These are phyloP conservation scores for Pristis pectinata DNA, from an alignment of 2,797 vertebrate species.

Conservation along the genomic window DNA sequence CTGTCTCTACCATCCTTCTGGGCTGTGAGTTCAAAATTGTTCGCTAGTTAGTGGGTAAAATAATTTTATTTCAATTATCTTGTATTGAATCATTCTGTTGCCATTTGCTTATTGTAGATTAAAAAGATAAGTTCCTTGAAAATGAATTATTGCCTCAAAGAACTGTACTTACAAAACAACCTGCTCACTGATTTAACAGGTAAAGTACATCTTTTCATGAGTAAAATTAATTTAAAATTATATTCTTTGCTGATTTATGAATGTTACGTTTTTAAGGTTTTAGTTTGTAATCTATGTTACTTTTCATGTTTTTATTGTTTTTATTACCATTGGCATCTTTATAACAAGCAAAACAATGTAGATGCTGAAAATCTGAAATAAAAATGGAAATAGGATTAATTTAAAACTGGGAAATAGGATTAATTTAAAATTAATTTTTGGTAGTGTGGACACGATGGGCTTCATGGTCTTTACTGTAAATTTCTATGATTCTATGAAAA, in stretches of 20 bases:
- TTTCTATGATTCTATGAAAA: background rate
- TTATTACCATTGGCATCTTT: background rate
- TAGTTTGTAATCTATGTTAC: constrained; percentile 18
- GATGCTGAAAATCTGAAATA: background rate
- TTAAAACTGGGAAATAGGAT: no score
- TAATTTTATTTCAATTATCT: no score
- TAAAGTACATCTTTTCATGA: constrained; percentile 43
- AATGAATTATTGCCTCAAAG: constrained; percentile 63
- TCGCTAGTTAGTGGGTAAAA: no score
- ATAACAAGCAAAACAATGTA: background rate
- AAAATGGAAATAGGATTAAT: background rate
- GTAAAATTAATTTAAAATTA: background rate
- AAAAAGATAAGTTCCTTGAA: constrained; percentile 57
- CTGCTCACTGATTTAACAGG: constrained; percentile 65
- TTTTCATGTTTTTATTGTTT: background rate
- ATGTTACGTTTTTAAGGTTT: background rate
- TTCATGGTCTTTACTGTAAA: background rate
- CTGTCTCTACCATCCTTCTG: no score
- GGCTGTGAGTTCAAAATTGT: no score
- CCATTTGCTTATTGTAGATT: constrained; percentile 56
- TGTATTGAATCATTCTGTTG: constrained; percentile 3
- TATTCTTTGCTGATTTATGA: background rate
- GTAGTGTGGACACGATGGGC: no score
- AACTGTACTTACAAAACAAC: constrained; percentile 72
- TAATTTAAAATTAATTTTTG: no score